phyloP scores from a whole-genome alignment of 2,888 invertebrate genomes.

The Cephus runcator region DNA sequence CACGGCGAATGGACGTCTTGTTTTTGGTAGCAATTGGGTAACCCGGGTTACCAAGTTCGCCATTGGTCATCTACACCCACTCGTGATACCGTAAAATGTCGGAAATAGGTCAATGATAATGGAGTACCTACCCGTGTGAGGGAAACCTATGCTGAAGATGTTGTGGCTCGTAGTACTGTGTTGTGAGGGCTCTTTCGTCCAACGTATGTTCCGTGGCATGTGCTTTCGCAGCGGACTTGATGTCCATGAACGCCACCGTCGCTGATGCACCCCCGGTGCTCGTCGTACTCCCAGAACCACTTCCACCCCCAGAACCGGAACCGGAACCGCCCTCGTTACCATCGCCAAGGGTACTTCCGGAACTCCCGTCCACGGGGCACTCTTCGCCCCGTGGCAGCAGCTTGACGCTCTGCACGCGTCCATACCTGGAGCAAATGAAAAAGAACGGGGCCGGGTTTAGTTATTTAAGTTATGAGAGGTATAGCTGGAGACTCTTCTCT shows the following conservation, averaged over 20 bases:
- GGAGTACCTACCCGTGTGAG: conserved; percentile 69
- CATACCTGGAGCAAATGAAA: conserved; percentile 79
- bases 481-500: too few relatives aligned
- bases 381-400: conserved; percentile 77
- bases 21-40: too few relatives aligned
- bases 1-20: too few relatives aligned
- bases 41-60: too few relatives aligned
- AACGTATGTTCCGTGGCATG: conserved; percentile 90
- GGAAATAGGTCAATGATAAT: neutral
- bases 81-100: too few relatives aligned
- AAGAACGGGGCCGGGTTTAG: neutral
- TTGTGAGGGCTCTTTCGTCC: conserved; percentile 87
- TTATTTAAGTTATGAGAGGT: too few relatives aligned
- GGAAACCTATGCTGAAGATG: conserved; percentile 64
- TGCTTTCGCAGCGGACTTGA: conserved; percentile 94
- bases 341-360: conserved; percentile 68
- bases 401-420: conserved; percentile 97
- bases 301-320: conserved; percentile 54
- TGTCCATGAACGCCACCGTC: conserved; percentile 96
- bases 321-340: conserved; percentile 62
- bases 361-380: conserved; percentile 63
- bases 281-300: conserved; percentile 67
- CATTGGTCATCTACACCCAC: too few relatives aligned
- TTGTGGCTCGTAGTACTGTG: conserved; percentile 90
- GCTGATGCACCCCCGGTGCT: conserved; percentile 80